Percentiles rank a stretch among this genome's conserved stretches.
Conservation (phyloP, 2,797 vertebrate genomes). For the Paramormyrops hopkinsi region DNA sequence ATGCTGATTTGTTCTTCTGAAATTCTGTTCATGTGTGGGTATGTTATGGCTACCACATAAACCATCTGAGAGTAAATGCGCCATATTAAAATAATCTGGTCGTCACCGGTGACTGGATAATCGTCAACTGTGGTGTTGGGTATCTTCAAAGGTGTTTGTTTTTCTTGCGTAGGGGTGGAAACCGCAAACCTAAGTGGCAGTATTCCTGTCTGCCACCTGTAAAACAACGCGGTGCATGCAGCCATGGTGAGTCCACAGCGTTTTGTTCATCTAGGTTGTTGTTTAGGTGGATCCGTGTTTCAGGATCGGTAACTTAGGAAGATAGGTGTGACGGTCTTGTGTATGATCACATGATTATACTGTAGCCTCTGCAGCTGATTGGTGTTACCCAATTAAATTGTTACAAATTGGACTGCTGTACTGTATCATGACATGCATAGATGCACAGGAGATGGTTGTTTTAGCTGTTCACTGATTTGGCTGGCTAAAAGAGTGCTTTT, state of each 20-base stretch:
- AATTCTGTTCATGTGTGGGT: background rate
- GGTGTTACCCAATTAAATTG: background rate
- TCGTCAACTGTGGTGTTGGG: background rate
- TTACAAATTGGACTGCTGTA: background rate
- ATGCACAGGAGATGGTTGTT: background rate
- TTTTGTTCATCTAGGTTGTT: background rate
- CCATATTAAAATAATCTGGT: background rate
- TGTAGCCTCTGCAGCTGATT: background rate
- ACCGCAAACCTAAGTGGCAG: slow-evolving; percentile 25
- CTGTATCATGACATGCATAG: background rate
- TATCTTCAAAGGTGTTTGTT: background rate
- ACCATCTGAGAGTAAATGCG: background rate
- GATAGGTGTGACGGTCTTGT: background rate
- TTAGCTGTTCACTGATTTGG: background rate
- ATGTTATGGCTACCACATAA: background rate
- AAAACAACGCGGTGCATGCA: slow-evolving; percentile 38
- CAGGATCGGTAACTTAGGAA: background rate
- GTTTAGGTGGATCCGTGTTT: background rate
- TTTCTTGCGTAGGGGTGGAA: background rate
- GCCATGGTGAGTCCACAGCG: slow-evolving; percentile 56
- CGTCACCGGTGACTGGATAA: background rate
- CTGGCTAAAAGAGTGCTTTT: background rate
- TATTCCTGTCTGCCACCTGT: slow-evolving; percentile 18
- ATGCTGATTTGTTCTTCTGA: background rate
- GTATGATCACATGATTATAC: background rate